phyloP scores from a whole-genome alignment of 2,797 vertebrate genomes.

The Salmo trutta region DNA sequence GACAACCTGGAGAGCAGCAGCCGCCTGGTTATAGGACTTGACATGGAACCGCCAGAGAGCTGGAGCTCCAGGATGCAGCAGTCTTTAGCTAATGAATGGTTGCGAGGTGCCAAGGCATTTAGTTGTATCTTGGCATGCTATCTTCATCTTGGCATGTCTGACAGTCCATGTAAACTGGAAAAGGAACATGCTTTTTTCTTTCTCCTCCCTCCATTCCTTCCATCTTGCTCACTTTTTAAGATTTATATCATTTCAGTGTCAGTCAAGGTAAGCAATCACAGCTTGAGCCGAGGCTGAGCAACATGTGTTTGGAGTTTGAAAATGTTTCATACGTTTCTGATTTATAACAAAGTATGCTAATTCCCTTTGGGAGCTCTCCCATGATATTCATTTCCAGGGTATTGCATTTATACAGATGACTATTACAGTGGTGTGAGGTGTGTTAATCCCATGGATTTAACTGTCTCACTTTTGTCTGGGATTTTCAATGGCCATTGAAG shows the following conservation, averaged over 20 bases:
- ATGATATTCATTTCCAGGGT: conserved; percentile 51
- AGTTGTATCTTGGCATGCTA: conserved; percentile 20
- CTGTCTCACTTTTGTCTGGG: conserved; percentile 1
- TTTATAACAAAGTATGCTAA: conserved; percentile 44
- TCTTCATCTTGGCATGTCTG: not conserved
- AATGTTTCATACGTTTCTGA: conserved; percentile 47
- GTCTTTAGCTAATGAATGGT: conserved; percentile 45
- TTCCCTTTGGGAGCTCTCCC: conserved; percentile 33
- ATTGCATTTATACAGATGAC: conserved; percentile 38
- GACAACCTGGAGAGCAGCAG: conserved; percentile 43
- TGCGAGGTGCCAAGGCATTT: conserved; percentile 31
- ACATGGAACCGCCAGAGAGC: conserved; percentile 43
- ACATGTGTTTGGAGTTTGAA: conserved; percentile 53
- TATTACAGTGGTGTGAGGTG: conserved; percentile 43
- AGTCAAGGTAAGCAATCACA: conserved; percentile 15
- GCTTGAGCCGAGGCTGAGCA: conserved; percentile 23
- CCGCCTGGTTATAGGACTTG: conserved; percentile 30
- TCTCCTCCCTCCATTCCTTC: conserved; percentile 12
- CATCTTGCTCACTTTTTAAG: not conserved
- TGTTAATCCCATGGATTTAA: conserved; percentile 4
- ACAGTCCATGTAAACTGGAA: conserved; percentile 30
- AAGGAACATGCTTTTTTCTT: not conserved
- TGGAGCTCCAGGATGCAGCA: conserved; percentile 50
- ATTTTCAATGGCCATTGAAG: conserved; percentile 33
- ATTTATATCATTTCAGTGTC: conserved; percentile 15